phyloP scores from a whole-genome alignment of 2,113 vertebrate genomes.

The Nyctibius bracteatus region DNA sequence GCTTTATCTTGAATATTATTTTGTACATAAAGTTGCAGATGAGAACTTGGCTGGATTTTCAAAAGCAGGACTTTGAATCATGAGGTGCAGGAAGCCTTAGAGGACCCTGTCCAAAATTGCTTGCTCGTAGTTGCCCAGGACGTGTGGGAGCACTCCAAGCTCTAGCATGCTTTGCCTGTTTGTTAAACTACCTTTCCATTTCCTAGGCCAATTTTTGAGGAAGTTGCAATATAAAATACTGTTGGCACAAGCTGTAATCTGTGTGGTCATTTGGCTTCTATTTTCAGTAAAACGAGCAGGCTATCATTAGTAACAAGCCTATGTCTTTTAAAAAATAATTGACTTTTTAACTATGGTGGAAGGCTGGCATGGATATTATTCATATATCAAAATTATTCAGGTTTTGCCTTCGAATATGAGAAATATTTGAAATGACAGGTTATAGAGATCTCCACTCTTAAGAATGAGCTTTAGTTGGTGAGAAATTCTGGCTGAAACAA shows the following conservation, averaged over 20 bases:
- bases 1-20: not conserved
- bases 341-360: not conserved
- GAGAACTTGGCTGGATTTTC: not conserved
- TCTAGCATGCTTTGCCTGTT: not conserved
- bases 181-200: not conserved
- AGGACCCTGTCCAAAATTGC: not conserved
- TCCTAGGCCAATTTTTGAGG: not conserved
- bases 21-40: not conserved
- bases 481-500: not conserved
- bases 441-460: not conserved
- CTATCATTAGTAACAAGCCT: not conserved
- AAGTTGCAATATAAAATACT: not conserved
- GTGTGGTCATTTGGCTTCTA: not conserved
- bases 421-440: not conserved
- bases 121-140: not conserved
- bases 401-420: not conserved
- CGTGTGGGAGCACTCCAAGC: not conserved
- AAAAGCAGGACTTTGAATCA: not conserved
- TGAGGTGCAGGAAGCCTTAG: not conserved
- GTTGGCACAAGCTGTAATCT: not conserved
- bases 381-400: not conserved
- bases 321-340: not conserved
- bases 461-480: not conserved
- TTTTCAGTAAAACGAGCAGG: not conserved
- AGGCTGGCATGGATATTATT: not conserved